phyloP scores from a whole-genome alignment of 2,113 vertebrate species.

The Meriones unguiculatus region DNA sequence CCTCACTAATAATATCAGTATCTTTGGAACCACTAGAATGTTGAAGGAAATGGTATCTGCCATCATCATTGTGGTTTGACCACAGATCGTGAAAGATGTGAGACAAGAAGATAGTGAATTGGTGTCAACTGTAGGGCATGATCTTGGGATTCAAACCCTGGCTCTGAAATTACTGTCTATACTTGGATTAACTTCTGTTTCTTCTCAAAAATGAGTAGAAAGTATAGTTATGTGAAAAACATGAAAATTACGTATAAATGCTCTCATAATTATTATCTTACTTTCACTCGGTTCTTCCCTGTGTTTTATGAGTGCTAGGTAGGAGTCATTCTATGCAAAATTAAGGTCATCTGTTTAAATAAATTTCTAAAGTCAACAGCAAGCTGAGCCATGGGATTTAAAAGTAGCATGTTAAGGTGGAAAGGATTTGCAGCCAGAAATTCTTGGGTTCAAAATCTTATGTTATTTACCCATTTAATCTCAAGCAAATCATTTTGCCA shows the following conservation, averaged over 20 bases:
- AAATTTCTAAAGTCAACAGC: conserved; percentile 27
- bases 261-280: background rate
- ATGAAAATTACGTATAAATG: background rate
- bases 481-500: conserved; percentile 11
- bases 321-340: conserved; percentile 3
- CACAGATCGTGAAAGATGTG: background rate
- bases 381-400: background rate
- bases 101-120: background rate
- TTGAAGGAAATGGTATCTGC: background rate
- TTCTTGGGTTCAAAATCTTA: background rate
- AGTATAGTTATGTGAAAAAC: background rate
- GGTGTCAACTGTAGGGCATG: background rate
- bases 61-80: background rate
- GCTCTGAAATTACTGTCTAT: background rate
- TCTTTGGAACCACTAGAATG: background rate
- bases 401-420: background rate
- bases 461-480: background rate
- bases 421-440: background rate
- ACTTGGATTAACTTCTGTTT: background rate
- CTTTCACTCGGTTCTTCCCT: background rate
- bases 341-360: background rate
- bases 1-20: background rate
- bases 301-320: background rate
- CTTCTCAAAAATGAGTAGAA: conserved; percentile 49
- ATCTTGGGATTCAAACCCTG: background rate